Evolutionary conservation across 2,797 vertebrate species (phyloP).

Genomic region (Xerus rutilus): DNA sequence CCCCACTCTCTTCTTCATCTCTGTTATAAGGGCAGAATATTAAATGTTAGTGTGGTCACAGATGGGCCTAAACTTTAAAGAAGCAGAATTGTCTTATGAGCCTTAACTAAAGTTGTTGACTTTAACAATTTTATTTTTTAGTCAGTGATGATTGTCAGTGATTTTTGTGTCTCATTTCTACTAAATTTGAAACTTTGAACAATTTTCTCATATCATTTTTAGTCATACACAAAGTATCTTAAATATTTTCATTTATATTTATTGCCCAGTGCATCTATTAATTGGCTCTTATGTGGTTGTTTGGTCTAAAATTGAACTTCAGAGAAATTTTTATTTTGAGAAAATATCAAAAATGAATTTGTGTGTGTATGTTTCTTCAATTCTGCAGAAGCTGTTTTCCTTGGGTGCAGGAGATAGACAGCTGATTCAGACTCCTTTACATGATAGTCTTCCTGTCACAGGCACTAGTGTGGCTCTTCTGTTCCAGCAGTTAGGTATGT

Average conservation of each 20-base stretch:
- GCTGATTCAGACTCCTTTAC: conserved; percentile 97
- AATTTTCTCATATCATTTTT: conserved; percentile 37
- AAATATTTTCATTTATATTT: conserved; percentile 47
- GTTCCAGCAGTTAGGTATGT: conserved; percentile 98
- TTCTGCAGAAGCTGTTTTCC: conserved; percentile 96
- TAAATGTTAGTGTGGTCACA: neutral
- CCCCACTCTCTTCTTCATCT: neutral
- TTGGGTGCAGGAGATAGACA: conserved; percentile 98
- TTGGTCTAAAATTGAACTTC: conserved; percentile 57
- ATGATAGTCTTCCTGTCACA: conserved; percentile 95
- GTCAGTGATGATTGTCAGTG: neutral
- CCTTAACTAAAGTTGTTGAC: conserved; percentile 9
- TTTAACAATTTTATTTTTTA: conserved; percentile 48
- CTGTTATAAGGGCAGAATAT: neutral
- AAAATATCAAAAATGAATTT: conserved; percentile 54
- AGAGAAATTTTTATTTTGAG: conserved; percentile 5
- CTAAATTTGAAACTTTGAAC: conserved; percentile 36
- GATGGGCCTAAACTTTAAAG: neutral
- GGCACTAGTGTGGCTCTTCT: conserved; percentile 96
- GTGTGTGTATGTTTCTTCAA: neutral
- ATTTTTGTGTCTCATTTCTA: conserved; percentile 46
- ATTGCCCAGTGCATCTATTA: neutral
- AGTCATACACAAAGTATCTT: conserved; percentile 15
- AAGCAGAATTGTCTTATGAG: conserved; percentile 1
- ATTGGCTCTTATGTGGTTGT: neutral